Conservation (phyloP, 2,888 invertebrate genomes). For the Operophtera brumata region DNA sequence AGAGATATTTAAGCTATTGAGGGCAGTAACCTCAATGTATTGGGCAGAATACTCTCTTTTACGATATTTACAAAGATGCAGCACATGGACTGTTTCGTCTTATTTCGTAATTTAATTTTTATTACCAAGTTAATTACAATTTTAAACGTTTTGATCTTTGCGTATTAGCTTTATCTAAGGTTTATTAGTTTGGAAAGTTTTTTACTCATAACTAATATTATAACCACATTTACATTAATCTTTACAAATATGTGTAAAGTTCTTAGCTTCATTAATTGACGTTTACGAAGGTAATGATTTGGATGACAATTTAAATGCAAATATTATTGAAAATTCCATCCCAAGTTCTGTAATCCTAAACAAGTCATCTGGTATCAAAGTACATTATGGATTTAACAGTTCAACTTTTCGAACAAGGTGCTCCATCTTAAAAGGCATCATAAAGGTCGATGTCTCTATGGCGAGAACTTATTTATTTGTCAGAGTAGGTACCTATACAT, state of each 20-base stretch:
- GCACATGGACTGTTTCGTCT: conserved; percentile 8
- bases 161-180: too few relatives aligned
- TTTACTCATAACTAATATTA: too few relatives aligned
- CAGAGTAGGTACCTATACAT: conserved; percentile 5
- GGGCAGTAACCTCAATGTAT: conserved; percentile 51
- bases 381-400: conserved; percentile 42
- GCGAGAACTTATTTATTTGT: conserved; percentile 35
- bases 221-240: too few relatives aligned
- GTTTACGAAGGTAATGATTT: too few relatives aligned
- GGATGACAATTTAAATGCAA: too few relatives aligned
- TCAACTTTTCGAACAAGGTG: conserved; percentile 27
- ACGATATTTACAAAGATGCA: conserved; percentile 2
- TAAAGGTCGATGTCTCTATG: conserved; percentile 39
- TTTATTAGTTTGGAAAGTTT: too few relatives aligned
- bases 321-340: too few relatives aligned
- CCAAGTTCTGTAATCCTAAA: conserved; percentile 42
- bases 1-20: conserved; percentile 50
- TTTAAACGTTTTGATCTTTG: background rate
- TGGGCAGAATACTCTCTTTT: conserved; percentile 25
- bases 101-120: background rate
- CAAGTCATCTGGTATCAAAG: conserved; percentile 41
- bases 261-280: too few relatives aligned
- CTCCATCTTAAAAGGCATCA: conserved; percentile 39
- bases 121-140: background rate
- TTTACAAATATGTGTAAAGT: too few relatives aligned